These are phyloP conservation scores for Willisornis vidua DNA, from an alignment of 2,113 vertebrate genomes.

Conservation along the genomic window DNA sequence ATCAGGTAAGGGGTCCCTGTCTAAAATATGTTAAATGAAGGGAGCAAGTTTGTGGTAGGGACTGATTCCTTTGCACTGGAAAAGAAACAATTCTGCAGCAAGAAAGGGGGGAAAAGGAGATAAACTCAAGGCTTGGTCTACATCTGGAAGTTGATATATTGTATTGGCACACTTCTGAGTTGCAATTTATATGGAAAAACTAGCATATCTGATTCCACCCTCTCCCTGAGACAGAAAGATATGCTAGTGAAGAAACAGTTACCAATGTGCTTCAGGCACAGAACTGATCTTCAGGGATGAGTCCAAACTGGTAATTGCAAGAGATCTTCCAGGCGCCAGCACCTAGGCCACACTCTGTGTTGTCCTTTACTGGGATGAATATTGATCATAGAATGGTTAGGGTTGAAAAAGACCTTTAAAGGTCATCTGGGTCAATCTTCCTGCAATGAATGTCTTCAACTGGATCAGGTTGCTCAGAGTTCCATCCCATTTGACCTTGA, in stretches of 20 bases:
- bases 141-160: not conserved
- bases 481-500: not conserved
- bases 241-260: not conserved
- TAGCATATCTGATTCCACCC: not conserved
- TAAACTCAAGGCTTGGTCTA: not conserved
- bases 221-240: not conserved
- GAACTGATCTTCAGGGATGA: not conserved
- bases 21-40: not conserved
- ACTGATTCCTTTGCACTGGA: not conserved
- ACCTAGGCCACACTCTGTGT: too few relatives aligned
- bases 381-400: not conserved
- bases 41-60: not conserved
- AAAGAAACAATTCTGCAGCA: not conserved
- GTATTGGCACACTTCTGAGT: not conserved
- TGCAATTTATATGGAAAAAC: not conserved
- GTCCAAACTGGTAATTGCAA: not conserved
- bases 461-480: fast-evolving
- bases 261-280: not conserved
- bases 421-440: too few relatives aligned
- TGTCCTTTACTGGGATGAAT: not conserved
- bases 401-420: not conserved
- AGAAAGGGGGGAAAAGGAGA: fast-evolving
- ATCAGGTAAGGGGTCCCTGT: not conserved
- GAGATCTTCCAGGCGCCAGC: fast-evolving
- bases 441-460: not conserved